A percentile compares a stretch with the other conserved stretches of the same genome.
phyloP scores from a whole-genome alignment of 2,113 vertebrate species.

The Colinus virginianus region DNA sequence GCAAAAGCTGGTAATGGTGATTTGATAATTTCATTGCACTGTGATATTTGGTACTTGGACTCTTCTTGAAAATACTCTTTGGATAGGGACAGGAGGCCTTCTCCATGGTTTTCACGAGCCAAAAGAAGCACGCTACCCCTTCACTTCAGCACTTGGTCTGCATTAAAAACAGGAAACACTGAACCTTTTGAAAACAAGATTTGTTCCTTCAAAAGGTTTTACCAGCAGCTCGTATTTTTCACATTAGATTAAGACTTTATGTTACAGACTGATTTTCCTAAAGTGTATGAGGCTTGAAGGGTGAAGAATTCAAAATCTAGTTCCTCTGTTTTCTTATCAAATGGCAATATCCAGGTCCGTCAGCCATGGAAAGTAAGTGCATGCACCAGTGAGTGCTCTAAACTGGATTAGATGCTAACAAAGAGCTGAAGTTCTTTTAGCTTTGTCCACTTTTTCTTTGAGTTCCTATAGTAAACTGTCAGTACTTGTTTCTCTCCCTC shows the following conservation, averaged over 20 bases:
- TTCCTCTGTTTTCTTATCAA: neutral
- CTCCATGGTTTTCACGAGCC: neutral
- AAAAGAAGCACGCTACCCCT: neutral
- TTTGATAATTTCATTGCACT: neutral
- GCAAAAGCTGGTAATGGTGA: neutral
- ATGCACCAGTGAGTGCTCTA: slow-evolving; percentile 40
- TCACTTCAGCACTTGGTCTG: neutral
- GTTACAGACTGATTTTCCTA: neutral
- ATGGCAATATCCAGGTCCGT: neutral
- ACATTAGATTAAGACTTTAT: neutral
- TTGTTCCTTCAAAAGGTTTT: neutral
- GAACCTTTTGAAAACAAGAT: neutral
- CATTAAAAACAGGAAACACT: neutral
- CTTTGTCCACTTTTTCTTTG: slow-evolving; percentile 61
- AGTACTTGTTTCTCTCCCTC: slow-evolving; percentile 49
- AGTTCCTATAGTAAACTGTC: slow-evolving; percentile 51
- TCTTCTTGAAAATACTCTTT: neutral
- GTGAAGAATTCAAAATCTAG: neutral
- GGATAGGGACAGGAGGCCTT: neutral
- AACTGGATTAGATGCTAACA: slow-evolving; percentile 43
- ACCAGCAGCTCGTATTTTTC: neutral
- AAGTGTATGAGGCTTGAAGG: neutral
- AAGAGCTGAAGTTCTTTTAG: slow-evolving; percentile 53
- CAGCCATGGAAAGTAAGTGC: slow-evolving; percentile 28
- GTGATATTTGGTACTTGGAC: neutral